Base-by-base conservation (phyloP, 1,140 invertebrate species). In the Drosophila melanica region DNA sequence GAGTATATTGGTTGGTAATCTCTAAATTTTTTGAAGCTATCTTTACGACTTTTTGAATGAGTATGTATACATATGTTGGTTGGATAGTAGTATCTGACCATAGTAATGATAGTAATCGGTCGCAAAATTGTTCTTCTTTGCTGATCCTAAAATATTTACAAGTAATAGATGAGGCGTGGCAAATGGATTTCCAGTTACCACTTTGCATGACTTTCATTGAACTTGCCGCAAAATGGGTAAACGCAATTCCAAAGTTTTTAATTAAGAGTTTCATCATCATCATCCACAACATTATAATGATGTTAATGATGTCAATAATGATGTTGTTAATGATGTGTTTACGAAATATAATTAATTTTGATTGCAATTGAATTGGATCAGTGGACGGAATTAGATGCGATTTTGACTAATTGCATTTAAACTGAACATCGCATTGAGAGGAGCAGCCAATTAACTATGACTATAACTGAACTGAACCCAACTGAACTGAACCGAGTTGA, bases 361-460 rank as follows among this genome's bases (percentile, higher is more conserved):
- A 69, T 14, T 42, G 37, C 30, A 20, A 39, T 33, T 33, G 30
- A 9, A 33, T 33, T 33, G 30, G 6, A 68, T 51, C 12, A 45
- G 10, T 23, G 27, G 37, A 53, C 30, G 37, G 37, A 72, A 72
- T 76, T 77, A 60, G 58, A 42, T 68, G 20, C 33, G 33, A 35
- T 35, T 35, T 35, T 35, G 9, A 35, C 30, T 75, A 57, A 80
- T 80, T 75, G 72, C 77, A 71, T 66, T 71, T 79, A 63, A 63
- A 75, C 66, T 70, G 68, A 41, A 50, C 16, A 23, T 57, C 18
- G 1, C 4, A 30, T 51, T 30, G 6, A 48, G 42, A 48, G 30
- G 30, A 58, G n/a, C 55, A 58, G 20, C 9, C 33, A 58, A 41
- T 14, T 30, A 8, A 20, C 30, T 18, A 16, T 44, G 44, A 18